Base-by-base conservation (phyloP, 30 jellyfish, hydroid and myxozoan species). In the Haliclystus octoradiatus region DNA sequence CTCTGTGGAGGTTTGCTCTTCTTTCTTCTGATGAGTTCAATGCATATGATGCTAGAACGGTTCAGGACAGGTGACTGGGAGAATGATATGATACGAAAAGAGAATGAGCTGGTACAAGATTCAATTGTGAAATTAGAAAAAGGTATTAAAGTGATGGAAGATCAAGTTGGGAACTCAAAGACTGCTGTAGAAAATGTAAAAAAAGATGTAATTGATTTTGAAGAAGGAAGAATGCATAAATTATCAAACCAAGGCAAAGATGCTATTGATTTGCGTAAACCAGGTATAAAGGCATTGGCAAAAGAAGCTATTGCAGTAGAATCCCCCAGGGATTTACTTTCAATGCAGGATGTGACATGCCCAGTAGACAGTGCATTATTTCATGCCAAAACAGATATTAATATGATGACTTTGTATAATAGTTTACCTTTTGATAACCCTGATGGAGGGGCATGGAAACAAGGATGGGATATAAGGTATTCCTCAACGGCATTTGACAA, bases 371-470 rank as follows among this genome's bases (percentile, higher is more conserved):
- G n/a, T n/a, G n/a, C n/a, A n/a, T n/a, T n/a, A n/a, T 2, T 62
- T 62, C 15, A 9, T 3, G 14, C 4, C 27, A 12, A 27, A 29
- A 28, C 33, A 27, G 2, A 5, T 51, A 33, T 73, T 47, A 33
- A 85, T 93, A 85, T 85, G 93, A 63, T 77, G 4, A 93, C 77
- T 47, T 83, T 85, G 0, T 77, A 64, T 53, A 93, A 77, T 28
- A 77, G 78, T 61, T 46, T 85, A 0, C 93, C 93, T 30, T 85
- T 85, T 68, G 93, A 71, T 35, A 78, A 85, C 66, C 78, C 76
- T 7, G 93, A 85, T 40, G 96, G 96, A 26, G 96, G 96, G 0
- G 90, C 73, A 15, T 85, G 96, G 96, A 85, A 85, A 62, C 96
- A 85, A 67, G 96, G 96, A 19, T 85, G 96, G 96, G 80, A 85